Evolutionary conservation across 1,140 invertebrate species (phyloP).

Genomic region (Drosophila nannoptera): DNA sequence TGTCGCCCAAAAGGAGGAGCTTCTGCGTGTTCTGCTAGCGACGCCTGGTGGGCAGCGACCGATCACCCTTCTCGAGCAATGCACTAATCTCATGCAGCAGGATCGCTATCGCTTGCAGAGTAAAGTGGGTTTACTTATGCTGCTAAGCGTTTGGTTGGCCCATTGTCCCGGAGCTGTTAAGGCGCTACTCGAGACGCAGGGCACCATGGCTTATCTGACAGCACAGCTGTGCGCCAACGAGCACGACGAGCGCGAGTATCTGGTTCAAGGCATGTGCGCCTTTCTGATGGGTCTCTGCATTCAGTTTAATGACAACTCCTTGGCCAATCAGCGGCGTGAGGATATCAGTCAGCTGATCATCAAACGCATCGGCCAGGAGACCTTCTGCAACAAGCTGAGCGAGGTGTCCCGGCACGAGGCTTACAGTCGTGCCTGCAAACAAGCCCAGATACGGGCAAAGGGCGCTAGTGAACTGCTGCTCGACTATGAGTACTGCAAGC

Average conservation of each 20-base stretch:
- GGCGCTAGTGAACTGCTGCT: constrained; percentile 89
- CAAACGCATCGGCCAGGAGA: constrained; percentile 95
- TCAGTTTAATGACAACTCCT: constrained; percentile 93
- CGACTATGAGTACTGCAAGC: constrained; percentile 96
- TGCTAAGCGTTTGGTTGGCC: constrained; percentile 93
- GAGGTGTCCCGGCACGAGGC: constrained; percentile 93
- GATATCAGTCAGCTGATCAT: constrained; percentile 90
- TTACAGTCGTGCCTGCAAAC: constrained; percentile 94
- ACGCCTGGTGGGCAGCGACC: constrained; percentile 91
- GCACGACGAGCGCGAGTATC: constrained; percentile 92
- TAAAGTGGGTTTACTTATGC: constrained; percentile 94
- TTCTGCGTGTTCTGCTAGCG: constrained; percentile 94
- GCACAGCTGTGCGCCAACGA: constrained; percentile 88
- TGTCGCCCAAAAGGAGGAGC: constrained; percentile 92
- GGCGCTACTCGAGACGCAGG: constrained; percentile 90
- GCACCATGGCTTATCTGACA: constrained; percentile 91
- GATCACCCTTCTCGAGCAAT: constrained; percentile 93
- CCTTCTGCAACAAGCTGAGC: constrained; percentile 91
- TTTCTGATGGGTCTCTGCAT: constrained; percentile 96
- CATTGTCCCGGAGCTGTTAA: constrained; percentile 91
- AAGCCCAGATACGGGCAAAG: constrained; percentile 91
- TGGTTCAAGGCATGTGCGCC: constrained; percentile 95
- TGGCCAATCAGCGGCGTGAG: constrained; percentile 88
- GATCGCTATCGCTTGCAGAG: constrained; percentile 90
- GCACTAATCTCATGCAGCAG: constrained; percentile 90